Evolutionary conservation across 2,888 invertebrate genomes (phyloP), one percentile per base, ranked within the genome.

Genomic region (Nipponacmea schrenckii): DNA sequence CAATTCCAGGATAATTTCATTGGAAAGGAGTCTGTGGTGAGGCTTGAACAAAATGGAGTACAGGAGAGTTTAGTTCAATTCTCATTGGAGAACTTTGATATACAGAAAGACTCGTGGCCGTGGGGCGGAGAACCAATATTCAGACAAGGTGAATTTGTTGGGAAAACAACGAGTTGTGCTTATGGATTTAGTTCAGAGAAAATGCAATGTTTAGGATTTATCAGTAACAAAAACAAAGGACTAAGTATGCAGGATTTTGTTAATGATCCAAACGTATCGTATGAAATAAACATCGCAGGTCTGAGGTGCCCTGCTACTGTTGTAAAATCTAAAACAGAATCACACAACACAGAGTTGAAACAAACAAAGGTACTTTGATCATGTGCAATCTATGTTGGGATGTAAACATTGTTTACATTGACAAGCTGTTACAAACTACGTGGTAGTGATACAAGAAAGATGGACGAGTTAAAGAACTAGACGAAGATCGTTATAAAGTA

Each of bases 51-150:
- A 65, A 92, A 94, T 82, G 98, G 98, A 27, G 94, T 98, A 0
- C 92, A 93, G 73, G 92, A 96, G 24, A 94, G 95, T 90, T 97
- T 98, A 87, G 95, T 97, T 0, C 98, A 98, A 87, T 91, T 98
- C 66, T 89, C 97, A 50, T 90, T 98, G 5, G 95, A 95, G 20
- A 95, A 97, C 89, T 97, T 97, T 88, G 95, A 97, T 89, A 92
- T 92, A 70, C 96, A 97, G 81, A 90, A 90, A 69, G 98, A 98
- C 89, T 91, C 94, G 70, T 98, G 98, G 98, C 95, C 96, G 45
- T 98, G 97, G 95, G 97, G 97, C 68, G 94, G 95, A 2, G 98
- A 98, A 87, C 96, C 97, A 0, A 96, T 98, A 83, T 97, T 94
- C 89, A 91, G 98, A 67, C 93, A 98, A 89, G 97, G 96, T 8